Evolutionary conservation across 2,797 vertebrate genomes (phyloP).

Genomic region (Pogoniulus pusillus): DNA sequence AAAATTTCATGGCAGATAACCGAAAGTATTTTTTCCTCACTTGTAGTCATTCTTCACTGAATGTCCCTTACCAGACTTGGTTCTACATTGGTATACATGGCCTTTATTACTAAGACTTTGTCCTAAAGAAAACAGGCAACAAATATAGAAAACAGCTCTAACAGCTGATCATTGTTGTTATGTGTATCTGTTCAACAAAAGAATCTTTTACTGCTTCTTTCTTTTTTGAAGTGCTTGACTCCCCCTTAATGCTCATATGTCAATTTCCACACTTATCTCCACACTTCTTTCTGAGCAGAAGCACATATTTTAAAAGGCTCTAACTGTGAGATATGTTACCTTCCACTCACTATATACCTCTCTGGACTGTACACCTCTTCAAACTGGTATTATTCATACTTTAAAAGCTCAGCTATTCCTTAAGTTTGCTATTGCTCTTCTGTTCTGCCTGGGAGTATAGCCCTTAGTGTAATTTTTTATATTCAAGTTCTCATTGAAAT

Average conservation of each 20-base stretch:
- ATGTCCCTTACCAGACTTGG: not conserved
- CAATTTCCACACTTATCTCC: not conserved
- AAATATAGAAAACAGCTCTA: not conserved
- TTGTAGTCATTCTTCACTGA: not conserved
- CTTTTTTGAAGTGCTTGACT: not conserved
- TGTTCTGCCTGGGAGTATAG: not conserved
- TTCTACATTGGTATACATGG: too few relatives aligned
- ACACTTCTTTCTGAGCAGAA: not conserved
- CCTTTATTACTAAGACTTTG: not conserved
- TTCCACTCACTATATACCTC: not conserved
- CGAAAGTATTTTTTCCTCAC: not conserved
- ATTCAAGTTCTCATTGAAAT: not conserved
- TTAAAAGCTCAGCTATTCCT: not conserved
- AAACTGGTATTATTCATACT: not conserved
- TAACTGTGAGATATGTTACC: not conserved
- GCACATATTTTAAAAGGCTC: not conserved
- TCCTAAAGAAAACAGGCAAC: not conserved
- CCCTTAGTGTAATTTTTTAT: not conserved
- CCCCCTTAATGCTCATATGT: not conserved
- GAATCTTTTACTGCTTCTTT: not conserved
- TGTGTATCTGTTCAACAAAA: not conserved
- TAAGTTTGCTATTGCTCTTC: not conserved
- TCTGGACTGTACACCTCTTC: not conserved
- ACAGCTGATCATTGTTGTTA: not conserved
- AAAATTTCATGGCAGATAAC: not conserved